Percentiles rank a stretch among this genome's conserved stretches.
phyloP scores from a whole-genome alignment of 2,888 invertebrate species.

The Petrophora chlorosata region DNA sequence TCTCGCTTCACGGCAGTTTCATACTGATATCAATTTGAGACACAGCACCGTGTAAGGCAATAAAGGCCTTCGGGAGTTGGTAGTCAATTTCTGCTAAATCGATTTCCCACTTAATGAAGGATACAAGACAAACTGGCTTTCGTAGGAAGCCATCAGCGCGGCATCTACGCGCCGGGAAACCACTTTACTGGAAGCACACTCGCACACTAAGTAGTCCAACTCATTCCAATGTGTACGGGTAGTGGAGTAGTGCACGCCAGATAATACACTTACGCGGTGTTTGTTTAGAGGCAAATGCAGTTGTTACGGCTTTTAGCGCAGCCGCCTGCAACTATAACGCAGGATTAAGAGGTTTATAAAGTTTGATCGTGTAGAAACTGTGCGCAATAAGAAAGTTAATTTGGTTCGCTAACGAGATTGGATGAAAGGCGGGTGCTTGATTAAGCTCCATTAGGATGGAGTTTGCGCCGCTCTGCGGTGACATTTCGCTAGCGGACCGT shows the following conservation, averaged over 20 bases:
- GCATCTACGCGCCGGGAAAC: conserved; percentile 61
- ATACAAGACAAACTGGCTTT: conserved; percentile 65
- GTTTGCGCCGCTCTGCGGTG: conserved; percentile 48
- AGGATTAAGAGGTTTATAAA: conserved; percentile 65
- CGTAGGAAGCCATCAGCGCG: conserved; percentile 62
- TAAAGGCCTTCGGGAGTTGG: conserved; percentile 45
- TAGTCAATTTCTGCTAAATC: conserved; percentile 56
- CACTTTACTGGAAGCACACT: conserved; percentile 61
- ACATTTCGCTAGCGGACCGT: conserved; percentile 60
- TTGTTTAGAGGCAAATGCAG: conserved; percentile 69
- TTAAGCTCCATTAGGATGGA: conserved; percentile 67
- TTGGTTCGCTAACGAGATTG: conserved; percentile 74
- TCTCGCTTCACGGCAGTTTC: not conserved
- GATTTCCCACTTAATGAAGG: conserved; percentile 65
- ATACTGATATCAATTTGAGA: conserved; percentile 48
- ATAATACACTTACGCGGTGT: conserved; percentile 67
- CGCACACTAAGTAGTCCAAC: conserved; percentile 65
- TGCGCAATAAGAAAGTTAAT: conserved; percentile 70
- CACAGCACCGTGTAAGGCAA: conserved; percentile 38
- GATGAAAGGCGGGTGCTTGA: conserved; percentile 68
- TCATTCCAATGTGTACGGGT: conserved; percentile 59
- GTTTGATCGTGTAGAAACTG: conserved; percentile 58
- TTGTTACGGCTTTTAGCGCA: conserved; percentile 64
- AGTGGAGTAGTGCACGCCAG: conserved; percentile 53
- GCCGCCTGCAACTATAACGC: conserved; percentile 55